Base-by-base conservation (phyloP, 2,113 vertebrate species). In the Rhipidura dahli region DNA sequence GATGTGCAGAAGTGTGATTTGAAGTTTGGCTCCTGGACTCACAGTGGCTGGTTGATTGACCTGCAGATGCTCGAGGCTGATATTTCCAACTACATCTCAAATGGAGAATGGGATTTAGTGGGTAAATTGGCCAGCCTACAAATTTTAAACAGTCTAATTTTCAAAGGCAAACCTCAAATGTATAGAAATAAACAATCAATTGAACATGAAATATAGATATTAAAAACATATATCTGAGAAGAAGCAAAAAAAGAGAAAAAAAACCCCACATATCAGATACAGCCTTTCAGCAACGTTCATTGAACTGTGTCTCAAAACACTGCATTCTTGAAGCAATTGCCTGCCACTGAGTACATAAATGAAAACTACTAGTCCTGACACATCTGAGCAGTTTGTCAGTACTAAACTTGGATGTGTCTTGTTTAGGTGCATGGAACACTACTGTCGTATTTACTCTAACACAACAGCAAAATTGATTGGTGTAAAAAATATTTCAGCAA, bases 81-180 rank as follows among this genome's bases (percentile, higher is more conserved):
- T 96, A 97, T 98, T 92, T 99, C 99, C 27, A 98, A 98, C 82
- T 99, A 99, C 96, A 99, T 99, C 77, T 98, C 98, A 57, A 99
- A 99, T 28, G 99, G 99, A 76, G 99, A 99, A 96, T 99, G 99
- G 99, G 99, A 99, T 93, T 98, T 99, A 73, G 98, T 99, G n/a
- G 99, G 99, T 99, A 98, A 98, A 97, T 72, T 13, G 3, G 9
- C 27, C 50, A 44, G 5, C 23, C 15, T 57, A 56, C 49, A 73
- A 33, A 15, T 54, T 49, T 84, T 75, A n/a, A 49, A 1, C 24
- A 60, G 7, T 71, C 15, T 51, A 28, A 61, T 81, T 92, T 85
- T 80, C 56, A 66, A 92, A 83, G 44, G 35, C 24, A 37, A 66
- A 30, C 8, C 17, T 31, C 14, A 63, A 78, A 47, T 64, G 56